Base-by-base conservation (phyloP, 2,113 vertebrate genomes). In the Cephalopholis sonnerati region DNA sequence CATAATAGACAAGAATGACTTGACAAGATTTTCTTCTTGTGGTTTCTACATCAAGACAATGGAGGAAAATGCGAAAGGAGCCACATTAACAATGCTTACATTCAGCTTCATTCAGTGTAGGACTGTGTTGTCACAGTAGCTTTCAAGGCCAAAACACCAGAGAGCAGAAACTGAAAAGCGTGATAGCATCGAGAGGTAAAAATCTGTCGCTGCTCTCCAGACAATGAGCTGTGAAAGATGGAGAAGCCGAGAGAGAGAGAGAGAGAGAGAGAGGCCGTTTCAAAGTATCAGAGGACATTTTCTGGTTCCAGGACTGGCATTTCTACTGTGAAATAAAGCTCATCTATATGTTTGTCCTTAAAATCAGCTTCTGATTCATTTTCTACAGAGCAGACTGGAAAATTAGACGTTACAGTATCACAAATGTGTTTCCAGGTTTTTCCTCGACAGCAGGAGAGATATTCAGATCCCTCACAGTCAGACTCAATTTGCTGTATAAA, bases 71-170 rank as follows among this genome's bases (percentile, higher is more conserved):
- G 62, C 61, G 70, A 75, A 24, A 54, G 24, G 46, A 74, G 36
- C 18, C 46, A 8, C 13, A 48, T 55, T 48, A 50, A 62, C 57
- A 29, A 63, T 24, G 46, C 4, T 13, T 20, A 24, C 11, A 39
- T 20, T 57, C 50, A 15, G 67, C 39, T 29, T 53, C 13, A 4
- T 61, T 61, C 55, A 57, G 64, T 13, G 51, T 9, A 15, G 24
- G 63, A 68, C 20, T 10, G 22, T 17, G 24, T 11, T 15, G 65
- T 64, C 74, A 9, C 75, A n/a, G 48, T 5, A 16, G 29, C 58
- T 9, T 66, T 61, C 73, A 66, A 66, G 32, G 72, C 53, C 32
- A n/a, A n/a, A 67, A 59, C 81, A 32, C 15, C 61, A 32, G 61
- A 61, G 32, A 84, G 25, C 3, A 51, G 39, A 63, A 61, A 46